Evolutionary conservation across 2,888 invertebrate genomes (phyloP), one percentile per base, ranked within the genome.

Genomic region (Eupithecia subumbrata): DNA sequence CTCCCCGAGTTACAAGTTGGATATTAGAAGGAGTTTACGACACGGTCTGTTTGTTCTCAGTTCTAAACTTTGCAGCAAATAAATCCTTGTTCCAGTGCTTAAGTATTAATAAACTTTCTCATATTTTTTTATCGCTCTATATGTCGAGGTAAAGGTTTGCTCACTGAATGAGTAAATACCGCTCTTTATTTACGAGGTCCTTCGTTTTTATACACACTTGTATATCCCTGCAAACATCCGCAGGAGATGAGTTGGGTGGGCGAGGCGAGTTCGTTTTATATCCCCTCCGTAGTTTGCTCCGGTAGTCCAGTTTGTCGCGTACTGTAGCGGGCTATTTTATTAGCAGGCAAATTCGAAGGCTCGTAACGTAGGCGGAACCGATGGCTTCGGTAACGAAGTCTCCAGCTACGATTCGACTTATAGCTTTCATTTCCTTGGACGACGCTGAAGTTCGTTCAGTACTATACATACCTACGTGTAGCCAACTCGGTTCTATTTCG

Each of bases 311-410:
- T 86, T 86, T 84, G 85, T 81, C 82, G 82, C 81, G 85, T 85
- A 86, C 85, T 87, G 87, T 85, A 85, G 84, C 84, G 80, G 83
- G 85, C 88, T 85, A 88, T 91, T 91, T 92, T 91, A 90, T 91
- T 90, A 89, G 88, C 89, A 91, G 88, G 91, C 92, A 92, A 91
- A 91, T 92, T 90, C 91, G 88, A 88, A 87, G 85, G 87, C 85
- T 90, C 89, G 91, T 91, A 91, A 91, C 88, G 83, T 81, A 84
- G 82, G 84, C 85, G 87, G 84, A 87, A 85, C 86, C 87, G 88
- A 90, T 90, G 87, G 89, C 84, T 81, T 84, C 80, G 81, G 89
- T 90, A 89, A 90, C 88, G 87, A 89, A 90, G 86, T 88, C 87
- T 81, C 82, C 82, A 83, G 75, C 83, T 84, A 84, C 83, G 85